phyloP scores from a whole-genome alignment of 2,113 vertebrate species.

The Peromyscus polionotus region DNA sequence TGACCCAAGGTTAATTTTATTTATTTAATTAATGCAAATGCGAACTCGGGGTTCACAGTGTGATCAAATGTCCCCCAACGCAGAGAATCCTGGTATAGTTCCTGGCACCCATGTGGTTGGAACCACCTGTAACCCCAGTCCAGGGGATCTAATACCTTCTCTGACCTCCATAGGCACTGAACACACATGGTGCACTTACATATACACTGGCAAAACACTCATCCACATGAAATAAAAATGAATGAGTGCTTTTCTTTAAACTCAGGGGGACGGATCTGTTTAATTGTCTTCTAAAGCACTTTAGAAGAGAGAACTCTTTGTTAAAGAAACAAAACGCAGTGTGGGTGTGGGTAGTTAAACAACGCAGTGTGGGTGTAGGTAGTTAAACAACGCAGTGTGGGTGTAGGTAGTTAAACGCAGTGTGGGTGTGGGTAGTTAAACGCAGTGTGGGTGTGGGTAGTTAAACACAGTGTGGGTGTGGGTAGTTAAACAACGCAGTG shows the following conservation, averaged over 20 bases:
- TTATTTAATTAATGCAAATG: too few relatives aligned
- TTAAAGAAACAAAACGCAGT: slow-evolving; percentile 33
- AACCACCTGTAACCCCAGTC: neutral
- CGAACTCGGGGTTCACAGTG: too few relatives aligned
- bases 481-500: too few relatives aligned
- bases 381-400: too few relatives aligned
- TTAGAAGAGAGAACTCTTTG: neutral
- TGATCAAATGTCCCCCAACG: too few relatives aligned
- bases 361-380: too few relatives aligned
- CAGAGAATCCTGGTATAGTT: neutral
- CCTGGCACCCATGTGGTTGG: neutral
- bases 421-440: too few relatives aligned
- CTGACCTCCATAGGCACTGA: neutral
- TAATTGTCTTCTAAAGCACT: neutral
- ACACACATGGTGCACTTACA: neutral
- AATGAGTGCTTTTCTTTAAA: neutral
- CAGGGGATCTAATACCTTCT: neutral
- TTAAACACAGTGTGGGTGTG: too few relatives aligned
- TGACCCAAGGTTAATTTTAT: too few relatives aligned
- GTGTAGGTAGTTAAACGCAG: too few relatives aligned
- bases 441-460: too few relatives aligned
- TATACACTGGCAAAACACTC: neutral
- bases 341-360: too few relatives aligned
- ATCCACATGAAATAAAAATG: neutral
- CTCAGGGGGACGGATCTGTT: neutral